Base-by-base conservation (phyloP, 2,113 vertebrate species). In the Microcebus griseorufus region DNA sequence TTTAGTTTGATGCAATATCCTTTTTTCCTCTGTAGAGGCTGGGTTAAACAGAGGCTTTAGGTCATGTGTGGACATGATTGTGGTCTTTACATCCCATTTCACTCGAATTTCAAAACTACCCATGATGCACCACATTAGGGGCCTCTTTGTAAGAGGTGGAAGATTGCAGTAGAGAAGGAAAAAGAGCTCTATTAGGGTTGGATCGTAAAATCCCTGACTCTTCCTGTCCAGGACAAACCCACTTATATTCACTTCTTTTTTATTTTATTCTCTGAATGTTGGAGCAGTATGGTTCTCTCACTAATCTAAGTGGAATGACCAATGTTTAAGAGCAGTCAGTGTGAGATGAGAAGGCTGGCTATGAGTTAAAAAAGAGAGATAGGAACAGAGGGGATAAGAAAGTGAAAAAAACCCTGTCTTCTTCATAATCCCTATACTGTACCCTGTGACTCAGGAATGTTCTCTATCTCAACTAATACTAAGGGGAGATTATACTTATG, bases 1-100 rank as follows among this genome's bases (percentile, higher is more conserved):
- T 82, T 96, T 67, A 76, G 79, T 78, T 97, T 95, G 94, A 96
- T 97, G 96, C 93, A 86, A 94, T 92, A 89, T 88, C 94, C 89
- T 65, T 51, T 75, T 87, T 90, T 45, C 88, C 90, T 97, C 93
- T 96, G 93, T 96, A 93, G 96, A 95, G 14, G 48, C 53, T 92
- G 60, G 95, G 93, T 95, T 93, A 96, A 84, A 84, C 62, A 67
- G 79, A 93, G 76, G 88, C 69, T 97, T 90, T 27, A 20, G 53
- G 89, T 95, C 96, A 9, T 86, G 87, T 97, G 96, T 92, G 34
- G 80, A 93, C 97, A 95, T 16, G 95, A 93, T 2, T 88, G 48
- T 90, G 90, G 90, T 88, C 82, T 96, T 79, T 69, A 37, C 23
- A 84, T 89, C 65, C 42, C 51, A 69, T 91, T 93, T 84, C 75